phyloP scores from a whole-genome alignment of 2,797 vertebrate species.

The Macropodus opercularis region DNA sequence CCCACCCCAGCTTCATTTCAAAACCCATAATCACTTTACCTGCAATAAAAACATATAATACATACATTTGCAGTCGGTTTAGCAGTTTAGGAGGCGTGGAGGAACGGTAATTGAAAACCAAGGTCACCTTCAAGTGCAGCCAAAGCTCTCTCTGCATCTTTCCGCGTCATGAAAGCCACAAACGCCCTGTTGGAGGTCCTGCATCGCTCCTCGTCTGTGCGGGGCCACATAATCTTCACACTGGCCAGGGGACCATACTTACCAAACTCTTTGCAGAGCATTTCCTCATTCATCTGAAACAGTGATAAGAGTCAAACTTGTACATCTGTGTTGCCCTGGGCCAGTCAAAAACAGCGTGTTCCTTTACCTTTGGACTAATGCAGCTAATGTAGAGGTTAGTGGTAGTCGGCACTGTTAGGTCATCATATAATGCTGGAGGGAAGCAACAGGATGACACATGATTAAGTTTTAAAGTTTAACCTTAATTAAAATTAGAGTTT shows the following conservation, averaged over 20 bases:
- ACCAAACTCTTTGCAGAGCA: constrained; percentile 87
- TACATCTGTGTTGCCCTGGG: background rate
- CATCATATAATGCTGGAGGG: constrained; percentile 82
- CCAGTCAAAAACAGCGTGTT: background rate
- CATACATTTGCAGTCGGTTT: background rate
- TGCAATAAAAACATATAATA: constrained; percentile 40
- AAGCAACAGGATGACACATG: background rate
- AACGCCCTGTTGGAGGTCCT: constrained; percentile 85
- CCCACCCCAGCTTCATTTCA: constrained; percentile 88
- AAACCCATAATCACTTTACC: constrained; percentile 87
- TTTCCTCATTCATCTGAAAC: constrained; percentile 86
- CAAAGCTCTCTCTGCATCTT: constrained; percentile 85
- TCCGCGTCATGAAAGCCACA: constrained; percentile 87
- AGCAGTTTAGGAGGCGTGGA: background rate
- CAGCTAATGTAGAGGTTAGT: constrained; percentile 87
- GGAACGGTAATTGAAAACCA: background rate
- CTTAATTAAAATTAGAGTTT: background rate
- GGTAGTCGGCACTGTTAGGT: constrained; percentile 80
- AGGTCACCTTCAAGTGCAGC: constrained; percentile 81
- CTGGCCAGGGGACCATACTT: constrained; percentile 87
- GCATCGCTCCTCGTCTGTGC: constrained; percentile 84
- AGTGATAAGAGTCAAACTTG: background rate
- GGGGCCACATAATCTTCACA: constrained; percentile 89
- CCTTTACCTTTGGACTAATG: constrained; percentile 85
- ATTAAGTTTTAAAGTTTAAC: background rate